Base-by-base conservation (phyloP, 2,888 invertebrate species). In the Hybos culiciformis region DNA sequence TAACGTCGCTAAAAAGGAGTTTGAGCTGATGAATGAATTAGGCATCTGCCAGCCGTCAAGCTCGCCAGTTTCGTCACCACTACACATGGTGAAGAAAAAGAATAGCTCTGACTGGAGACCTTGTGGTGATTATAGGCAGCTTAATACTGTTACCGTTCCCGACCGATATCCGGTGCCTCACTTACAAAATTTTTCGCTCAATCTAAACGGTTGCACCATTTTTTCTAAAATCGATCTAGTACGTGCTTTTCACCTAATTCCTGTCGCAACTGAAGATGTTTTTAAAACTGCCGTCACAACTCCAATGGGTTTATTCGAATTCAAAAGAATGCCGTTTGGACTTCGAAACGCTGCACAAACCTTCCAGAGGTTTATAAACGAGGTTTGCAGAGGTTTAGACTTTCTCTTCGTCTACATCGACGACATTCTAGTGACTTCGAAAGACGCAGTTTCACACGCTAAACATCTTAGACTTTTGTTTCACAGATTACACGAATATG, bases 201-300 rank as follows among this genome's bases (percentile, higher is more conserved):
- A 29, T n/a, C 18, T 33, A 33, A 7, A 14, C 9, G 33, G 33
- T 18, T 17, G 17, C 11, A 33, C 15, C 9, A 33, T 33, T 4
- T 33, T 33, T 33, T 33, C 33, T 18, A 33, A 33, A 18, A 18
- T 33, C 11, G 33, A 33, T 12, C 5, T 33, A 33, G 4, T 18
- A 17, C 15, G 17, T 3, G 33, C 33, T 11, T 33, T 15, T 12
- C 33, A 33, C 18, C 33, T 18, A 15, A 18, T 33, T 17, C 33
- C 33, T 14, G 12, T 33, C 5, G 9, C 11, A 11, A 4, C 15
- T 3, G 33, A 33, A 6, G 19, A 33, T 19, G 18, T 18, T 4
- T 3, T 8, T 2, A 33, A 33, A 33, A 33, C 18, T 11, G 33
- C 56, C 4, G 19, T 33, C 11, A 33, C 18, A 18, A 33, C 33